Evolutionary conservation across 2,888 invertebrate genomes (phyloP), one percentile per base, ranked within the genome.

Genomic region (Perithous albicinctus): DNA sequence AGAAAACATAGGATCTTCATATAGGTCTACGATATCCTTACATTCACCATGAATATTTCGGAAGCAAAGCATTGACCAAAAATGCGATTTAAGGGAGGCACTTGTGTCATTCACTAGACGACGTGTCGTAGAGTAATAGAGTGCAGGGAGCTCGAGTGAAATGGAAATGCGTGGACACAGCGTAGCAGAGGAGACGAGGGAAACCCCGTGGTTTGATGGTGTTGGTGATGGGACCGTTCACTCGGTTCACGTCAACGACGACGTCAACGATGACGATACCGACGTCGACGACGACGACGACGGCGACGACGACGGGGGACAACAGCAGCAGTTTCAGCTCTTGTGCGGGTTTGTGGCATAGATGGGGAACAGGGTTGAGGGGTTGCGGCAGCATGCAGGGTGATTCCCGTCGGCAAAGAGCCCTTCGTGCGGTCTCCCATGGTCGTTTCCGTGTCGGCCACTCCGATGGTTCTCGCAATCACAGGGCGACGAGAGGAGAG

Each of bases 141-240:
- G 35, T 41, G n/a, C 54, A n/a, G n/a, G 5, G 38, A 10, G 23
- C 61, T 20, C 85, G 89, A 87, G 89, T 89, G 87, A 88, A 89
- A 90, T 90, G 90, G 89, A 89, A 90, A 89, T 90, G 87, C 84
- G 76, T 86, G 85, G 78, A 74, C 72, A 82, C 72, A 82, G 70
- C 59, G 82, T 89, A 89, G 87, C 89, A 85, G n/a, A n/a, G 90
- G 89, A 84, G 88, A 87, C 86, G 85, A 82, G 84, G 59, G 89
- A 88, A 87, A 88, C 89, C 89, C 90, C 87, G 88, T 85, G 86
- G 89, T 87, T 89, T 84, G 54, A 85, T 84, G 83, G 86, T 84
- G 75, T 80, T 76, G 82, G 66, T 75, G 75, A 66, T 80, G 80
- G 70, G 78, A 43, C 73, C n/a, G 54, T 15, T 51, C 35, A 35